Evolutionary conservation across 2,113 vertebrate species (phyloP), one percentile per base, ranked within the genome.

Genomic region (Hirundichthys speculiger): DNA sequence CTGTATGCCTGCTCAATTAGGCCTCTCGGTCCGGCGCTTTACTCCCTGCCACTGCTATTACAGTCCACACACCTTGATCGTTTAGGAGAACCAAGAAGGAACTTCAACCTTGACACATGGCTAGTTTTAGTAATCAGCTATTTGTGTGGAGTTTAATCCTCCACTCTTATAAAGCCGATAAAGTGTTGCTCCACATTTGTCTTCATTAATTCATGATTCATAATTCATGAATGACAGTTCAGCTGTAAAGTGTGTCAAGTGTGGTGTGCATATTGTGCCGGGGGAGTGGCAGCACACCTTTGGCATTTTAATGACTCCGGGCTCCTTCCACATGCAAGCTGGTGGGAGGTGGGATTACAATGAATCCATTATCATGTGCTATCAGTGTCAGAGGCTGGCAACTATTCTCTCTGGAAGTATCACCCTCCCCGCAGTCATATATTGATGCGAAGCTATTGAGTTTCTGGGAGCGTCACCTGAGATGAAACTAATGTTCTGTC

Each of bases 51-150:
- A 82, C 88, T 86, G 85, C 49, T 56, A 71, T 86, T 79, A 80
- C 81, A 77, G 83, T 72, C 71, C 76, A 77, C 77, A 85, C 64
- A 74, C 82, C 85, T 79, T 88, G 85, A 90, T 88, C 71, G 79
- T 73, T 79, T 71, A 63, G 70, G 80, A 51, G 48, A 69, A n/a
- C n/a, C n/a, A n/a, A 71, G 52, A 53, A 57, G 13, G 27, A 61
- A 49, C 47, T 84, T 79, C 64, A 69, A 63, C 13, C 49, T 38
- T 18, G 52, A 75, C 60, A 45, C 12, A 16, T 54, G 51, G 27
- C 27, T 64, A 45, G 53, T 63, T 88, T 70, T 51, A 55, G 19
- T 75, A 58, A 52, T 41, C 30, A 51, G 18, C 56, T 77, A 39
- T 38, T 20, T 25, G 45, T 48, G 52, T 49, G 41, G 20, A 73